These are phyloP conservation scores for Pagetopsis macropterus DNA, from an alignment of 2,797 vertebrate genomes.

Conservation along the genomic window DNA sequence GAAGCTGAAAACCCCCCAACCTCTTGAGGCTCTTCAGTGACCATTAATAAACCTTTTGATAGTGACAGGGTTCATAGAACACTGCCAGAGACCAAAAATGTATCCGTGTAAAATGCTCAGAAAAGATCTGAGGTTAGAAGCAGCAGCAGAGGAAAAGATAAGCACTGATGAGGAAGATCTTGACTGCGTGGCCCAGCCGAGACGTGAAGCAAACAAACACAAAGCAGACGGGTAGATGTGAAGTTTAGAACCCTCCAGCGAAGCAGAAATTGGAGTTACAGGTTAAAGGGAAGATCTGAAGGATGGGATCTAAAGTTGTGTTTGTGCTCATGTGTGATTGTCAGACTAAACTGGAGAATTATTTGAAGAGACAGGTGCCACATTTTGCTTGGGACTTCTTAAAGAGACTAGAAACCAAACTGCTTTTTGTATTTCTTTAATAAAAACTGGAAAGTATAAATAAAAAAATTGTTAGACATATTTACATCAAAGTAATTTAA, in stretches of 20 bases:
- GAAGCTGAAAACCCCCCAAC: constrained; percentile 31
- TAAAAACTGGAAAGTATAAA: constrained; percentile 63
- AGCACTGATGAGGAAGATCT: constrained; percentile 51
- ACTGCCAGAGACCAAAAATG: constrained; percentile 9
- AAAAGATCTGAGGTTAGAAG: constrained; percentile 34
- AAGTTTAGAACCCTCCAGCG: constrained; percentile 15
- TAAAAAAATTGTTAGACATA: constrained; percentile 50
- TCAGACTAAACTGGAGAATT: constrained; percentile 5
- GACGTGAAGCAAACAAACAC: neutral
- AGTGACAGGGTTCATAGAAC: constrained; percentile 10
- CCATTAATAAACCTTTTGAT: constrained; percentile 21
- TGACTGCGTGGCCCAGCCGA: constrained; percentile 13
- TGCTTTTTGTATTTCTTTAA: constrained; percentile 44
- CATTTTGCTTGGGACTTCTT: neutral
- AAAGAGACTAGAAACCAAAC: constrained; percentile 4
- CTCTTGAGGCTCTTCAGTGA: constrained; percentile 19
- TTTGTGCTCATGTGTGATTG: constrained; percentile 13
- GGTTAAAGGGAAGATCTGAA: constrained; percentile 20
- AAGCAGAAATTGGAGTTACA: constrained; percentile 9
- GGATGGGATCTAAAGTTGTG: constrained; percentile 35
- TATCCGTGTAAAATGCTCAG: constrained; percentile 22
- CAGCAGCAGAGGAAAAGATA: constrained; percentile 11
- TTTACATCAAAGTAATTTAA: constrained; percentile 47
- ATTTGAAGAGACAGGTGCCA: constrained; percentile 5
- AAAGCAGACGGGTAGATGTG: constrained; percentile 37